A percentile compares a stretch with the other conserved stretches of the same genome.
These are phyloP conservation scores for Frankliniella intonsa DNA, from an alignment of 2,888 invertebrate species.

Conservation along the genomic window DNA sequence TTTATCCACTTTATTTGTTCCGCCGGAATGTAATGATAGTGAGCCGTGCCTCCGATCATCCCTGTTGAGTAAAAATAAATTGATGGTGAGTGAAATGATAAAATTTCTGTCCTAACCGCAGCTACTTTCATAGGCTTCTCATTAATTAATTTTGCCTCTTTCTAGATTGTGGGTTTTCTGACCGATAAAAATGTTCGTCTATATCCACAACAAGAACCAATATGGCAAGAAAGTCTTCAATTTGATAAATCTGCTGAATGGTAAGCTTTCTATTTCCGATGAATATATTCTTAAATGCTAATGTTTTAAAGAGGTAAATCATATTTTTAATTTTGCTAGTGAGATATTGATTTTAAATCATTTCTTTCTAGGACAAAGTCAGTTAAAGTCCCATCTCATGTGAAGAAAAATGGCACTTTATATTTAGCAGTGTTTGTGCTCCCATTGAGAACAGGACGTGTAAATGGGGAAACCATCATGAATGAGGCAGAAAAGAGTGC, in stretches of 20 bases:
- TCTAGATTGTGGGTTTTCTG: neutral
- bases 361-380: conserved; percentile 35
- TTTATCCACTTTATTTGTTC: conserved; percentile 66
- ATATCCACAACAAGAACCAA: neutral
- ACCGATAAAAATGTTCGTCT: neutral
- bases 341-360: neutral
- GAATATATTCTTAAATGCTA: neutral
- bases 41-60: neutral
- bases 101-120: neutral
- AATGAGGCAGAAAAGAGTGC: conserved; percentile 46
- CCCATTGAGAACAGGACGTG: conserved; percentile 40
- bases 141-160: neutral
- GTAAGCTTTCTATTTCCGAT: neutral
- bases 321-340: neutral
- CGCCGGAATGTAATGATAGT: conserved; percentile 55
- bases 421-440: conserved; percentile 70
- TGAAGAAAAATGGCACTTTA: conserved; percentile 78
- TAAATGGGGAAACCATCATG: conserved; percentile 34
- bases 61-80: neutral
- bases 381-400: conserved; percentile 66
- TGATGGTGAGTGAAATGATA: neutral
- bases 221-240: conserved; percentile 4
- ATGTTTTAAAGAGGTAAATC: neutral
- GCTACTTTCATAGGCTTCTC: too few relatives aligned
- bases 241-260: conserved; percentile 12